Conservation (phyloP, 1,140 invertebrate species). For the Drosophila lini region DNA sequence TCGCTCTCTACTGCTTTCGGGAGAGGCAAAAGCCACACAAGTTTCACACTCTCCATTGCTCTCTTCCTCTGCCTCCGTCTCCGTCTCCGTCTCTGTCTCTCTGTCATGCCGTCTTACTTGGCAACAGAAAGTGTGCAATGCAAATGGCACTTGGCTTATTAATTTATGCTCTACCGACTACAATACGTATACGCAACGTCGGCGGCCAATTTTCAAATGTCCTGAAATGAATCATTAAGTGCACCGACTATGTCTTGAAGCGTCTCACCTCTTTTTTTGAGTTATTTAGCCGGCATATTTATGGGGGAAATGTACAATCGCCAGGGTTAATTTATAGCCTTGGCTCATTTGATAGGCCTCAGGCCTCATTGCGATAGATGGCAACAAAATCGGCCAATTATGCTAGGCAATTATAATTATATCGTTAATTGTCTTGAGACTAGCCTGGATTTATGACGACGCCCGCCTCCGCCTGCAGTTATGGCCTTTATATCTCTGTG, state of each 20-base stretch:
- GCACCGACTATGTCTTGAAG: conserved; percentile 25
- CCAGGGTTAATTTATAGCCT: conserved; percentile 59
- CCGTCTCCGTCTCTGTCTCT: conserved; percentile 4
- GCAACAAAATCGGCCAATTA: conserved; percentile 60
- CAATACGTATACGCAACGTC: conserved; percentile 61
- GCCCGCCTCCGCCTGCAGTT: conserved; percentile 19
- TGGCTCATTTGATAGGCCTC: conserved; percentile 44
- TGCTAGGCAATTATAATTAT: conserved; percentile 54
- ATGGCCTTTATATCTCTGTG: conserved; percentile 21
- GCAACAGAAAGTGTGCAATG: conserved; percentile 65
- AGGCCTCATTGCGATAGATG: conserved; percentile 17
- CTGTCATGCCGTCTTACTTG: conserved; percentile 25
- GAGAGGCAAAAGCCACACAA: conserved; percentile 12
- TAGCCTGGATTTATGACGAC: conserved; percentile 46
- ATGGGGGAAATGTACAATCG: conserved; percentile 25
- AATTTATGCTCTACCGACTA: conserved; percentile 50
- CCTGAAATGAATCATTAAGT: conserved; percentile 30
- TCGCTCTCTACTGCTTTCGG: conserved; percentile 1
- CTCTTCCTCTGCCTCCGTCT: conserved; percentile 1
- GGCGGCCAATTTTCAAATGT: conserved; percentile 16
- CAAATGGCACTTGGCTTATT: conserved; percentile 41
- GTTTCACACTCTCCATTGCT: conserved; percentile 18
- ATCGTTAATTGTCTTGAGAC: conserved; percentile 55
- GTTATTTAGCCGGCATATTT: conserved; percentile 25
- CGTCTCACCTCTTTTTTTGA: conserved; percentile 26